Evolutionary conservation across 2,797 vertebrate species (phyloP).

Genomic region (Acestrorhynchus altus): DNA sequence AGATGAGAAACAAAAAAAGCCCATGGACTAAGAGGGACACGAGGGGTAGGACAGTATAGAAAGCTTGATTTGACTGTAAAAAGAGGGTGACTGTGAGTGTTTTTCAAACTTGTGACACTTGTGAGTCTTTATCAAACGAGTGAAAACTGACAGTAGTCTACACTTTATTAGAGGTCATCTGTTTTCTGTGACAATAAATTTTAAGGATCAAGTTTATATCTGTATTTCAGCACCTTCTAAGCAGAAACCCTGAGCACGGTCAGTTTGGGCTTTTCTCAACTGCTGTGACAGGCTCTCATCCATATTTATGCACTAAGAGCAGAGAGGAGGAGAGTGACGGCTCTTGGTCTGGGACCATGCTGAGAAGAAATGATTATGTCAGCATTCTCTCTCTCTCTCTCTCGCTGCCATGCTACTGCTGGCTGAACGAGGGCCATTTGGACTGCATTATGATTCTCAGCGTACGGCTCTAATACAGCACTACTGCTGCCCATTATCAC

Average conservation of each 20-base stretch:
- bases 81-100: too few species aligned
- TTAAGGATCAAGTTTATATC: background rate
- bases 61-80: too few species aligned
- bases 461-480: constrained; percentile 8
- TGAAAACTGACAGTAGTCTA: background rate
- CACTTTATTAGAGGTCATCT: background rate
- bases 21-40: too few species aligned
- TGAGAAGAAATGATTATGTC: constrained; percentile 27
- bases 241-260: background rate
- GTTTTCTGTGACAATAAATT: background rate
- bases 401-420: background rate
- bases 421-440: constrained; percentile 8
- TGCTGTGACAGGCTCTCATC: constrained; percentile 18
- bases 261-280: background rate
- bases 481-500: constrained; percentile 17
- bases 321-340: constrained; percentile 4
- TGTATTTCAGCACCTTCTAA: constrained; percentile 1
- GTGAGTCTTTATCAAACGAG: background rate
- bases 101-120: background rate
- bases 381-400: background rate
- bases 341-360: constrained; percentile 9
- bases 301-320: constrained; percentile 10
- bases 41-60: too few species aligned
- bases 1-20: too few species aligned
- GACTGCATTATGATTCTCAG: constrained; percentile 13